A percentile compares a stretch with the other conserved stretches of the same genome.
These are phyloP conservation scores for Isichthys henryi DNA, from an alignment of 2,113 vertebrate species.

Conservation along the genomic window DNA sequence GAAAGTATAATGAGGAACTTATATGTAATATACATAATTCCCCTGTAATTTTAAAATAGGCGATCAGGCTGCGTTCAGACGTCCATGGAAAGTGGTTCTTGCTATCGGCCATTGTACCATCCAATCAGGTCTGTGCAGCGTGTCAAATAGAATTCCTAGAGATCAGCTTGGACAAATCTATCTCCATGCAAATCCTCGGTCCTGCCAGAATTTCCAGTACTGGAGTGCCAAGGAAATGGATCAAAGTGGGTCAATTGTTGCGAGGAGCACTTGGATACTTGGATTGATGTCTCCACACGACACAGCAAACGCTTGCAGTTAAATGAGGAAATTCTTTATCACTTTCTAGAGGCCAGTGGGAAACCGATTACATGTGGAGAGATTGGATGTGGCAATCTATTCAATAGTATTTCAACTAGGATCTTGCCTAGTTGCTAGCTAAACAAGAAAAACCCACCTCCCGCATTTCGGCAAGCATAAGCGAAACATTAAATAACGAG, in stretches of 20 bases:
- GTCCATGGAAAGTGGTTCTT: background rate
- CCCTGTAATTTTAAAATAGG: background rate
- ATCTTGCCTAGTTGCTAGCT: background rate
- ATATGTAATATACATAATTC: background rate
- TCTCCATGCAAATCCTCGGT: background rate
- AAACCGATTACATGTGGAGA: background rate
- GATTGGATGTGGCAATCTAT: background rate
- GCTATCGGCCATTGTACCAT: background rate
- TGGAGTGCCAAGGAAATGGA: background rate
- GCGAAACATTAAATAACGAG: background rate
- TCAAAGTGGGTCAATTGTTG: conserved; percentile 7
- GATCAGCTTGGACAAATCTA: background rate
- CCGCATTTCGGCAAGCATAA: background rate
- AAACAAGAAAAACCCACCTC: background rate
- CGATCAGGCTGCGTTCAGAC: background rate
- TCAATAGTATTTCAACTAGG: background rate
- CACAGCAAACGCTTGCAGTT: background rate
- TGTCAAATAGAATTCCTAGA: background rate
- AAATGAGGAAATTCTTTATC: conserved; percentile 1
- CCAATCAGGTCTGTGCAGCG: background rate
- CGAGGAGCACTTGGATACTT: background rate
- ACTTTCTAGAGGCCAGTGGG: background rate
- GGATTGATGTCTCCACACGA: background rate
- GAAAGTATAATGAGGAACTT: background rate
- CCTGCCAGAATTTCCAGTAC: background rate